Evolutionary conservation across 35 echinoderm and acorn worm genomes (phyloP), one percentile per base, ranked within the genome.

Genomic region (Apostichopus californicus): DNA sequence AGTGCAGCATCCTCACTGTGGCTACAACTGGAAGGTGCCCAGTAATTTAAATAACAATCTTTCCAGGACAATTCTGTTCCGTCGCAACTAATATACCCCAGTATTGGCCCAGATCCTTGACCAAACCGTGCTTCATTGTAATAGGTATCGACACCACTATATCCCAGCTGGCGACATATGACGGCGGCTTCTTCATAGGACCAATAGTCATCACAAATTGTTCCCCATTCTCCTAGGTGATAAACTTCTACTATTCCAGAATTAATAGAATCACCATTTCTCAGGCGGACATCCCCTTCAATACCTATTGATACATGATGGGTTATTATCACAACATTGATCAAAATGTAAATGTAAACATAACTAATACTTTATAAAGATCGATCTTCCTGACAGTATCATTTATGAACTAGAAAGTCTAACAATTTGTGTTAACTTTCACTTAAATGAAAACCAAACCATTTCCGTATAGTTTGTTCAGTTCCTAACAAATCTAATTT

Each of bases 151-250:
- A n/a, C 79, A 57, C 20, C 79, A 24, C 5, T 57, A 8, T 55
- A 82, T 26, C 85, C 55, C 8, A 82, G 28, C 24, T 82, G 79
- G 55, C 79, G 79, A 82, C 79, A 82, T 13, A 82, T 57, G 34
- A 92, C 91, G 57, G 68, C 66, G 22, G 91, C 91, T 24, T 92
- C 91, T 9, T 84, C 68, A 20, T 86, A 73, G 22, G 56, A 60
- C 91, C 91, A 92, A 57, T 7, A 7, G 9, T 86, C 80, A 52
- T 92, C 91, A 92, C 91, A 92, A n/a, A 92, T 68, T 9, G 91
- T 92, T 12, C 91, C 91, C 91, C 91, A 92, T 73, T 86, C 81
- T 17, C 81, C 24, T 46, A 87, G 65, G 25, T 86, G 64, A 25
- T 92, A 92, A 63, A 92, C 54, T 81, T 92, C 81, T 17, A 92